Conservation (phyloP, 1,140 invertebrate genomes). For the Eulimnadia texana region DNA sequence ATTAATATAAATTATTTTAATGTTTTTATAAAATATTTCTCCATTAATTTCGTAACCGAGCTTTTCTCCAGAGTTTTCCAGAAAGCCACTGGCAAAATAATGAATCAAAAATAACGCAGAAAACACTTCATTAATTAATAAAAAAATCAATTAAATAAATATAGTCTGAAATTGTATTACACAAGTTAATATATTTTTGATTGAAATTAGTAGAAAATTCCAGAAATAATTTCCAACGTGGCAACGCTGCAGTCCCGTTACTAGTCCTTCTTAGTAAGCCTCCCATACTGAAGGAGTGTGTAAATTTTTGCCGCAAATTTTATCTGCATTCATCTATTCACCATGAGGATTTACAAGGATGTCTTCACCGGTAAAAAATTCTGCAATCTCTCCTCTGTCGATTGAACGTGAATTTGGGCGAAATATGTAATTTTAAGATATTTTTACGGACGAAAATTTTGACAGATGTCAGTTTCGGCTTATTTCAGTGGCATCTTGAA, state of each 20-base stretch:
- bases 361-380: slow-evolving; percentile 64
- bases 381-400: slow-evolving; percentile 1
- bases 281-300: background rate
- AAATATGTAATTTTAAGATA: background rate
- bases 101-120: too few species aligned
- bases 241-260: background rate
- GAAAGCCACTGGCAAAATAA: too few species aligned
- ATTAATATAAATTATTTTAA: too few species aligned
- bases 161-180: too few species aligned
- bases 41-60: too few species aligned
- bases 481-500: background rate
- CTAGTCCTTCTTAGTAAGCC: background rate
- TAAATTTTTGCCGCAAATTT: slow-evolving; percentile 28
- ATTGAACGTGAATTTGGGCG: background rate
- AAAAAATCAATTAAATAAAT: too few species aligned
- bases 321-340: slow-evolving; percentile 28
- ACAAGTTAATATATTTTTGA: too few species aligned
- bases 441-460: slow-evolving; percentile 7
- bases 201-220: too few species aligned
- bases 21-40: too few species aligned
- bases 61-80: too few species aligned
- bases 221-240: background rate
- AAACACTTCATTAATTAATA: too few species aligned
- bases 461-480: background rate
- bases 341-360: slow-evolving; percentile 92